A percentile compares a stretch with the other conserved stretches of the same genome.
Conservation (phyloP, 2,113 vertebrate species). For the Phycodurus eques region DNA sequence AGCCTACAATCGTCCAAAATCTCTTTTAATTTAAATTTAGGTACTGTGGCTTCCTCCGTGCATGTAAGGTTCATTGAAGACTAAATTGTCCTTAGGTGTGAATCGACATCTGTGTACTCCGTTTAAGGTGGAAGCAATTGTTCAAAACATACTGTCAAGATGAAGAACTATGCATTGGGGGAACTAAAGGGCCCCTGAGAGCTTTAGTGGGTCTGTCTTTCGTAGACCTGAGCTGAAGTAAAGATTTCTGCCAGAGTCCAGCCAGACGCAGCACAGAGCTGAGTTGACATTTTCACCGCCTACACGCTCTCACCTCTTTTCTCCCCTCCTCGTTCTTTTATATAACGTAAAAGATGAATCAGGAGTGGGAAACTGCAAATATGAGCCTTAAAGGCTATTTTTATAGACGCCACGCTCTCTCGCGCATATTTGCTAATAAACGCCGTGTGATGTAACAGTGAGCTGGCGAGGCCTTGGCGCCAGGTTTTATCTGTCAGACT, state of each 20-base stretch:
- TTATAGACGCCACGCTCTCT: slow-evolving; percentile 41
- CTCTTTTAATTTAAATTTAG: no score
- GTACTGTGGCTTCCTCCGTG: no score
- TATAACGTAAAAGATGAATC: slow-evolving; percentile 64
- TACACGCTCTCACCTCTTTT: slow-evolving; percentile 47
- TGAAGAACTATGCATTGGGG: not conserved
- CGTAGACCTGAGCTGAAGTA: slow-evolving; percentile 27
- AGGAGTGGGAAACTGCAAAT: slow-evolving; percentile 54
- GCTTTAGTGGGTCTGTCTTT: slow-evolving; percentile 5
- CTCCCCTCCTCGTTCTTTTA: slow-evolving; percentile 47
- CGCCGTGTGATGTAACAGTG: slow-evolving; percentile 41
- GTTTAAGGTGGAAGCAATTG: no score
- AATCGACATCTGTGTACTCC: not conserved
- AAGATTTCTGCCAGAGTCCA: slow-evolving; percentile 18
- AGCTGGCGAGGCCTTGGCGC: not conserved
- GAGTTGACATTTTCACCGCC: slow-evolving; percentile 45
- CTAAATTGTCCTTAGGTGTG: no score
- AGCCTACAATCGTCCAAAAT: no score
- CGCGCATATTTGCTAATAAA: slow-evolving; percentile 33
- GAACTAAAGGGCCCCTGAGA: not conserved
- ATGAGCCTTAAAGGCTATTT: slow-evolving; percentile 43
- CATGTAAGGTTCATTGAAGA: no score
- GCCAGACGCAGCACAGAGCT: slow-evolving; percentile 22
- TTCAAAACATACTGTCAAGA: no score
- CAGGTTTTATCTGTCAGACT: slow-evolving; percentile 14